phyloP scores from a whole-genome alignment of 2,113 vertebrate genomes.

The Beaufortia kweichowensis region DNA sequence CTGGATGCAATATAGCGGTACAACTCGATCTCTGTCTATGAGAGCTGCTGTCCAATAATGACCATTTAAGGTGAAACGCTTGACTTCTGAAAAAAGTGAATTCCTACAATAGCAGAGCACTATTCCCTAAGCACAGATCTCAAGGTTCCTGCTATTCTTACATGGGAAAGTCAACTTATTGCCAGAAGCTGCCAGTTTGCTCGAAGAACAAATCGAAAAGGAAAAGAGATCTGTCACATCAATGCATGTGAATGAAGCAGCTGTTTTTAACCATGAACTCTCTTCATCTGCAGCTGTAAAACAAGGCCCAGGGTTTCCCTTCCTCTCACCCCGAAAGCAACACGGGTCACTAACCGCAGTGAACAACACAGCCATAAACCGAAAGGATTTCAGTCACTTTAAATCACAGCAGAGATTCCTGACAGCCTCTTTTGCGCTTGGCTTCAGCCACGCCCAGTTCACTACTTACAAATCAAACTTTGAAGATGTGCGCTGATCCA shows the following conservation, averaged over 20 bases:
- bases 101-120: conserved; percentile 48
- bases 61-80: conserved; percentile 71
- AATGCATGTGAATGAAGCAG: conserved; percentile 61
- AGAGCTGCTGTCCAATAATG: conserved; percentile 42
- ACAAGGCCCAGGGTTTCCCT: conserved; percentile 26
- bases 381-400: conserved; percentile 62
- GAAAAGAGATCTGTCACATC: conserved; percentile 65
- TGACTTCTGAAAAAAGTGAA: conserved; percentile 45
- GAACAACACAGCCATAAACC: conserved; percentile 72
- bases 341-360: conserved; percentile 57
- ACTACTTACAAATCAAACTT: conserved; percentile 47
- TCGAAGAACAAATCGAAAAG: conserved; percentile 55
- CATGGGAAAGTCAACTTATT: conserved; percentile 72
- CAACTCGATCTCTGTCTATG: conserved; percentile 19
- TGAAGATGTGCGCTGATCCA: conserved; percentile 53
- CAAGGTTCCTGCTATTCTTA: conserved; percentile 69
- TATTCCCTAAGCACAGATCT: conserved; percentile 57
- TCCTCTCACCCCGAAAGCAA: conserved; percentile 50
- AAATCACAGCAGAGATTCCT: conserved; percentile 61
- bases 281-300: not conserved
- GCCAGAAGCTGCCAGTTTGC: conserved; percentile 60
- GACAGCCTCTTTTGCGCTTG: conserved; percentile 55
- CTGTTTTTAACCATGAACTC: conserved; percentile 32
- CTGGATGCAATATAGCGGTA: conserved; percentile 32
- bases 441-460: conserved; percentile 38